Conservation (phyloP, 2,113 vertebrate species). For the Archilochus colubris region DNA sequence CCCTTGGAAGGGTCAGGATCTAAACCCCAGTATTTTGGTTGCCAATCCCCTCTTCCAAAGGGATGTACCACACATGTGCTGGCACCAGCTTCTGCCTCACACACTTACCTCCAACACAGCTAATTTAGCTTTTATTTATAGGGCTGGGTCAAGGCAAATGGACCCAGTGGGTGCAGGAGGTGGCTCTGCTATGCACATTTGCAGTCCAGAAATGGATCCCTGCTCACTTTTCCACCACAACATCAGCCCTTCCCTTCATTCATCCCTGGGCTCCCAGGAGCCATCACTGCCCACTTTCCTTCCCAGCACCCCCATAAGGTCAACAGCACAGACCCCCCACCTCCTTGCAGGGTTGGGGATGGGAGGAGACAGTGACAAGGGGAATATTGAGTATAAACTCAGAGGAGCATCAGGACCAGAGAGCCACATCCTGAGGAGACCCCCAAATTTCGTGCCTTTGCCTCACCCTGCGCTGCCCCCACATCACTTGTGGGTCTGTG, state of each 20-base stretch:
- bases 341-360: not conserved
- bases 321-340: not conserved
- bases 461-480: not conserved
- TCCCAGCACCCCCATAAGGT: not conserved
- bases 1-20: not conserved
- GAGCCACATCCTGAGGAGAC: not conserved
- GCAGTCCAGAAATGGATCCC: constrained; percentile 14
- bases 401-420: not conserved
- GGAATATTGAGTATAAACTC: not conserved
- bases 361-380: not conserved
- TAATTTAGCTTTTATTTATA: not conserved
- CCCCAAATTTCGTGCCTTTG: not conserved
- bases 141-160: not conserved
- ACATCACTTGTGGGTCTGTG: not conserved
- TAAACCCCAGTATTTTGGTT: not conserved
- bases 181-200: not conserved
- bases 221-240: not conserved
- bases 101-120: not conserved
- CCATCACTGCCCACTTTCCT: not conserved
- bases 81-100: not conserved
- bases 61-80: fast-evolving
- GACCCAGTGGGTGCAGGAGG: not conserved
- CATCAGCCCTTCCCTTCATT: constrained; percentile 21
- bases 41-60: not conserved
- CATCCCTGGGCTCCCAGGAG: not conserved